Conservation (phyloP, 1,140 invertebrate species). For the Drosophila pruinosa region DNA sequence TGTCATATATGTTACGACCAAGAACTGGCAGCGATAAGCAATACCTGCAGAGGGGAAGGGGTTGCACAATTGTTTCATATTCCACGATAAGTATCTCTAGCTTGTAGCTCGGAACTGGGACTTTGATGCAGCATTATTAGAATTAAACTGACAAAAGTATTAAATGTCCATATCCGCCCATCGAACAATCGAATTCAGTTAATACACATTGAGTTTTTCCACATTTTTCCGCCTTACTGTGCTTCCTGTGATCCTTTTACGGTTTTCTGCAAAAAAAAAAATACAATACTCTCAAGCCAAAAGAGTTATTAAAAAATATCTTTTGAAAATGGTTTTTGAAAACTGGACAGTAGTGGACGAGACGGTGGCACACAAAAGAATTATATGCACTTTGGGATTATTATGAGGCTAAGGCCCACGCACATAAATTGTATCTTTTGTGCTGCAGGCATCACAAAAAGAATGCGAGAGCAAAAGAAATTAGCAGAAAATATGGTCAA, state of each 20-base stretch:
- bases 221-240: slow-evolving; percentile 13
- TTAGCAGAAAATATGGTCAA: slow-evolving; percentile 70
- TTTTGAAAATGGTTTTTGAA: slow-evolving; percentile 34
- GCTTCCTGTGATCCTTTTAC: slow-evolving; percentile 36
- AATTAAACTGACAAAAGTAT: slow-evolving; percentile 74
- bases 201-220: slow-evolving; percentile 34
- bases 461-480: slow-evolving; percentile 51
- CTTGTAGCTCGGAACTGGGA: too few relatives aligned
- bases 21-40: slow-evolving; percentile 4
- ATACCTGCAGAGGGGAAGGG: background rate
- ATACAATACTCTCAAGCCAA: slow-evolving; percentile 13
- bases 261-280: slow-evolving; percentile 21
- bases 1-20: slow-evolving; percentile 34
- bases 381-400: slow-evolving; percentile 78
- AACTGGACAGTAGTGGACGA: slow-evolving; percentile 26
- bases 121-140: slow-evolving; percentile 1
- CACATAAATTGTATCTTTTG: slow-evolving; percentile 53
- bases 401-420: slow-evolving; percentile 49
- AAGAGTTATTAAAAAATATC: slow-evolving; percentile 71
- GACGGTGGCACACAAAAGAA: slow-evolving; percentile 66
- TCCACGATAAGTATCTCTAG: slow-evolving; percentile 40
- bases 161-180: slow-evolving; percentile 78
- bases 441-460: slow-evolving; percentile 17
- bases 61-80: slow-evolving; percentile 45
- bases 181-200: slow-evolving; percentile 62